Conservation (phyloP, 2,888 invertebrate species). For the Actias luna region DNA sequence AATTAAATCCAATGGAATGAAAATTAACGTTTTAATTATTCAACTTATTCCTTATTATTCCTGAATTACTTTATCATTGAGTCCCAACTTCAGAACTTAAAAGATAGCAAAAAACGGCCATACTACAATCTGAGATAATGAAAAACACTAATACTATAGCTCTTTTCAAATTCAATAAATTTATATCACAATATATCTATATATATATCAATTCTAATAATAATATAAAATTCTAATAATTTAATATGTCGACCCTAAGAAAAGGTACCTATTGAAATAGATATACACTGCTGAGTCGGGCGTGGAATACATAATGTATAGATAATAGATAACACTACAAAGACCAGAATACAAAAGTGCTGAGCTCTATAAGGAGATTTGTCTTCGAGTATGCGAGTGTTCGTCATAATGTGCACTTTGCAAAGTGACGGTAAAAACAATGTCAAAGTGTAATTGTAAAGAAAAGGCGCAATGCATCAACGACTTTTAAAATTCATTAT, state of each 20-base stretch:
- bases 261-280: neutral
- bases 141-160: neutral
- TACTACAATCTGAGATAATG: neutral
- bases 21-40: neutral
- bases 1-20: neutral
- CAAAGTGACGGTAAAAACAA: no score
- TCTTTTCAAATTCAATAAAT: neutral
- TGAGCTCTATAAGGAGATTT: slow-evolving; percentile 2
- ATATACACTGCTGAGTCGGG: neutral
- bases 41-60: no score
- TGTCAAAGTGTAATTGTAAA: no score
- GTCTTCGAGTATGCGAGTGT: neutral
- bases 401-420: no score
- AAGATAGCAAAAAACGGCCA: neutral
- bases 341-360: slow-evolving; percentile 17
- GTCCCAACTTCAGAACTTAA: neutral
- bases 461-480: no score
- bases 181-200: neutral
- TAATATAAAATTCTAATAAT: neutral
- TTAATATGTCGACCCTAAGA: neutral
- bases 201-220: neutral
- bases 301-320: slow-evolving; percentile 1
- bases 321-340: neutral
- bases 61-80: neutral
- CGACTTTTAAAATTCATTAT: no score